phyloP scores from a whole-genome alignment of 2,113 vertebrate species.

The Origma solitaria region DNA sequence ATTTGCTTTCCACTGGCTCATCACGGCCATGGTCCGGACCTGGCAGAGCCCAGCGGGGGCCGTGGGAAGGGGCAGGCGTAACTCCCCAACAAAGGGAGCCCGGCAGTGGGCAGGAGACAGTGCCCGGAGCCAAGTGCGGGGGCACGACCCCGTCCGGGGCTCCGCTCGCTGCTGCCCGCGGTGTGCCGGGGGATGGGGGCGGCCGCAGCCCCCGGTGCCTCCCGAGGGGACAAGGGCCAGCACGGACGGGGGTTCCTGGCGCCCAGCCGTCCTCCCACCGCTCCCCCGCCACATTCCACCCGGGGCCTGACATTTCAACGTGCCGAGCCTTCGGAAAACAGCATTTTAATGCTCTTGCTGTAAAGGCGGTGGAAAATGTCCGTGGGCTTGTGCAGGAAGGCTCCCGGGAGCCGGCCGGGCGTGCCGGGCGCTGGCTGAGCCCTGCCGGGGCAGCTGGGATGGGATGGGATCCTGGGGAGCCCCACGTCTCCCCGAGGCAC shows the following conservation, averaged over 20 bases:
- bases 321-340: background rate
- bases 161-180: background rate
- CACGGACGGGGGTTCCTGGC: accelerated
- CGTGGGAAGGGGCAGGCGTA: slow-evolving; percentile 56
- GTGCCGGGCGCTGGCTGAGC: background rate
- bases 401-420: background rate
- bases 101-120: slow-evolving; percentile 23
- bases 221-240: background rate
- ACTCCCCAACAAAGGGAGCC: slow-evolving; percentile 66
- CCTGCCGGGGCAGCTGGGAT: background rate
- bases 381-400: background rate
- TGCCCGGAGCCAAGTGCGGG: background rate
- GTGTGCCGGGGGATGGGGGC: background rate
- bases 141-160: background rate
- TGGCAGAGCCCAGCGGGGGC: slow-evolving; percentile 44
- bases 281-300: background rate
- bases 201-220: background rate
- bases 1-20: background rate
- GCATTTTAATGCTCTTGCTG: background rate
- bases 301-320: slow-evolving; percentile 14
- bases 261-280: background rate
- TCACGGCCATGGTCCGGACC: background rate
- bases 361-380: background rate
- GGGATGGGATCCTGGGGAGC: background rate
- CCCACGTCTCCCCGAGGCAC: accelerated